A percentile compares a stretch with the other conserved stretches of the same genome.
phyloP scores from a whole-genome alignment of 2,888 invertebrate genomes.

The Lottia gigantea region DNA sequence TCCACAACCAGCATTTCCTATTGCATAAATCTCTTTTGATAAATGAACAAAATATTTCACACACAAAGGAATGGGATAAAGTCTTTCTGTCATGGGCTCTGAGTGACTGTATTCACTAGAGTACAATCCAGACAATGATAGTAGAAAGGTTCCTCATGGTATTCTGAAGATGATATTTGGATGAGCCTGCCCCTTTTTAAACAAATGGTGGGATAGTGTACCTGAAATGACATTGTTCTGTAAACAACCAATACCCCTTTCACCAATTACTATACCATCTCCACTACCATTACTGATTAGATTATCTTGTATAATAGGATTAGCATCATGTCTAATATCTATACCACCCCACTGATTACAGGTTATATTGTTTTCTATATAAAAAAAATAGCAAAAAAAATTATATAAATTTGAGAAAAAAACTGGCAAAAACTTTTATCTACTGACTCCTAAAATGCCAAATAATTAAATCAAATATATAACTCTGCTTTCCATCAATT shows the following conservation, averaged over 20 bases:
- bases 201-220: conserved; percentile 23
- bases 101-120: no score
- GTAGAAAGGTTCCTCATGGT: no score
- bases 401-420: no score
- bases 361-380: conserved; percentile 57
- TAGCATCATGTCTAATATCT: conserved; percentile 56
- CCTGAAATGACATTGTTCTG: conserved; percentile 60
- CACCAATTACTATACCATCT: conserved; percentile 60
- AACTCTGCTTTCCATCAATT: no score
- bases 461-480: no score
- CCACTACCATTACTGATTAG: conserved; percentile 59
- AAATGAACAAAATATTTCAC: neutral
- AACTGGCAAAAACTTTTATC: no score
- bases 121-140: no score
- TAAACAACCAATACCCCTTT: conserved; percentile 52
- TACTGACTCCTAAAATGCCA: no score
- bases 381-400: neutral
- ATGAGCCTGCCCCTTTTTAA: neutral
- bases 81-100: no score
- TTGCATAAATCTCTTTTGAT: neutral
- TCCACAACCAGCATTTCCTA: conserved; percentile 63
- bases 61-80: no score
- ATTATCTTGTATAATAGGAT: conserved; percentile 55
- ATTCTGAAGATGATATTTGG: no score
- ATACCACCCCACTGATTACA: conserved; percentile 63